A percentile compares a stretch with the other conserved stretches of the same genome.
These are phyloP conservation scores for Dromiciops gliroides DNA, from an alignment of 2,113 vertebrate genomes.

Conservation along the genomic window DNA sequence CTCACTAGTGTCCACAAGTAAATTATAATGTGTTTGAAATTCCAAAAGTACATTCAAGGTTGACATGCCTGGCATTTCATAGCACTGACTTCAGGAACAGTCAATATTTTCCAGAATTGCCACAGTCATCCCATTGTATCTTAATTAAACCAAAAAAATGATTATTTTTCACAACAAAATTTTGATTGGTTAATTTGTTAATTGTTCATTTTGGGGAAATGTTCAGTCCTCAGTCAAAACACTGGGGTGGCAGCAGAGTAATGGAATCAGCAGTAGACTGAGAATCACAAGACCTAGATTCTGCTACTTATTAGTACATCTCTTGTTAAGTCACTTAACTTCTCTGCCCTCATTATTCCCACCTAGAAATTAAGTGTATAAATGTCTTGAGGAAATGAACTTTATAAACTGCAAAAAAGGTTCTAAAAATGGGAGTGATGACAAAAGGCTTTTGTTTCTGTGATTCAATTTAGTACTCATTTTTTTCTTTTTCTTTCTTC, in stretches of 20 bases:
- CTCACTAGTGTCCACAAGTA: neutral
- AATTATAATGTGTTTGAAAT: too few species aligned
- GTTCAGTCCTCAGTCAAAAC: neutral
- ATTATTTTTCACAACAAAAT: conserved; percentile 23
- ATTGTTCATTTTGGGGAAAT: neutral
- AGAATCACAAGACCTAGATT: neutral
- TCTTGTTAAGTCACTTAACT: neutral
- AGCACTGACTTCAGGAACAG: neutral
- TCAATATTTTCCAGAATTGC: neutral
- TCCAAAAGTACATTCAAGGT: neutral
- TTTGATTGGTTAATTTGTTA: conserved; percentile 4
- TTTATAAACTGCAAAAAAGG: neutral
- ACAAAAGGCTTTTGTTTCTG: conserved; percentile 1
- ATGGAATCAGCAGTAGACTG: neutral
- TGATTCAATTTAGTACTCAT: neutral
- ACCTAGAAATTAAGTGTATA: neutral
- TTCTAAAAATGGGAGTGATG: neutral
- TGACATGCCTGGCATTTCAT: neutral
- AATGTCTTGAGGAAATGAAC: neutral
- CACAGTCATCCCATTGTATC: neutral
- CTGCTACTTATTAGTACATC: neutral
- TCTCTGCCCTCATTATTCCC: neutral
- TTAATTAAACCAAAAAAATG: neutral
- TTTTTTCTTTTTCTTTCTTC: conserved; percentile 8
- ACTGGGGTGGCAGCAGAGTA: neutral